Base-by-base conservation (phyloP, 1,140 invertebrate species). In the Papilio polyxenes region DNA sequence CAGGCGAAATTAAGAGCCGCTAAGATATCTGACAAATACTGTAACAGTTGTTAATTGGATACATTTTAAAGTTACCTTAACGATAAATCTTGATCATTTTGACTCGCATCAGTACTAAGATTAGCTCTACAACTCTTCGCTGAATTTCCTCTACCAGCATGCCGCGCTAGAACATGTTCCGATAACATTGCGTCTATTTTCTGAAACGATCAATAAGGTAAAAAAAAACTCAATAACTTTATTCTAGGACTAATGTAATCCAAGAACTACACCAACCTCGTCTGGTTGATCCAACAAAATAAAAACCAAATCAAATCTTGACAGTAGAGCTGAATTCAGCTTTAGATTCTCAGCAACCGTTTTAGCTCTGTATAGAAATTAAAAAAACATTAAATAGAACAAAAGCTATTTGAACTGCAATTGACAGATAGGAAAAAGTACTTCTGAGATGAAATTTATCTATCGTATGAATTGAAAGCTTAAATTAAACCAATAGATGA, bases 271-370 rank as follows among this genome's bases (percentile, higher is more conserved):
- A 59, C 40, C 59, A 87, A 95, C 92, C 90, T 95, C 96, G 95
- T 98, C 96, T 20, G 98, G 97, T 90, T 96, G 96, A 94, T 99
- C 99, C 10, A 99, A 89, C 11, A 99, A 94, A 79, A 99, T 97
- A 91, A 99, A 99, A 59, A 99, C 96, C 65, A 99, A 94, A 95
- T 99, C 98, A 95, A 99, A 99, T 94, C 98, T 95, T 6, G 98
- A 99, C 5, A 99, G 92, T 75, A 99, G 94, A 4, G 98, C 96
- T 44, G 97, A 96, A 83, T 96, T 97, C 83, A 99, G 96, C 92
- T 97, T 97, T 77, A 99, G 95, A 94, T 99, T 99, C 95, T 99
- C 98, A 8, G 96, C 95, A 2, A 99, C 96, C 56, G 97, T 98
- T 95, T 98, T 99, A 0, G 96, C 96, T 89, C 97, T 95, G 89